Evolutionary conservation across 1,140 invertebrate genomes (phyloP), one percentile per base, ranked within the genome.

Genomic region (Drosophila albomicans): DNA sequence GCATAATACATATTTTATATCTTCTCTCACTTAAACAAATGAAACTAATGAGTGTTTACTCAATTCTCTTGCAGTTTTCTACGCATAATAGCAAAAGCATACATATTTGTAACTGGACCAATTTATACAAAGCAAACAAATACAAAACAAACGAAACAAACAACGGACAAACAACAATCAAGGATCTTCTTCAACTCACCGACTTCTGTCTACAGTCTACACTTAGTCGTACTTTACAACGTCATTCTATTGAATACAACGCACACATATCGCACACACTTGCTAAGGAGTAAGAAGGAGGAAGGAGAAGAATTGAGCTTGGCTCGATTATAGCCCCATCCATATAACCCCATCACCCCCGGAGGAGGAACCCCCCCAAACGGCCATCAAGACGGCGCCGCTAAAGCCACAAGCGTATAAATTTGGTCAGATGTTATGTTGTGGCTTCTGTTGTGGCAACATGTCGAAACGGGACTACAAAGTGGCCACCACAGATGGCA

Each of bases 391-490:
- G 57, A 88, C 84, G 84, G 84, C 84, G 77, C 77, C 85, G 54
- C 84, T 88, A 59, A 88, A 89, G 67, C 84, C 84, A 46, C 67
- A 89, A 73, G 78, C 86, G 65, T 89, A 81, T 54, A 87, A 84
- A 85, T 91, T 92, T 79, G 87, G 82, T 62, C 89, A 86, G 91
- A 92, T 92, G 91, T 92, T 92, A 92, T 92, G 91, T 90, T 92
- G 91, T 82, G 91, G 91, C 74, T 91, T 92, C 76, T 92, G 91
- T 58, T 92, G 91, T 86, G 91, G 91, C 82, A 92, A 92, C 63
- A 92, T 92, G 91, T 92, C 90, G 74, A 92, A 92, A 78, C 82
- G 91, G 41, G 91, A 92, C 75, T 92, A 92, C 84, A 92, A 92
- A 80, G 91, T 92, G 72, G 88, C 91, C 74, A 92, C 91, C 75